Conservation (phyloP, 2,797 vertebrate genomes). For the Capromys pilorides region DNA sequence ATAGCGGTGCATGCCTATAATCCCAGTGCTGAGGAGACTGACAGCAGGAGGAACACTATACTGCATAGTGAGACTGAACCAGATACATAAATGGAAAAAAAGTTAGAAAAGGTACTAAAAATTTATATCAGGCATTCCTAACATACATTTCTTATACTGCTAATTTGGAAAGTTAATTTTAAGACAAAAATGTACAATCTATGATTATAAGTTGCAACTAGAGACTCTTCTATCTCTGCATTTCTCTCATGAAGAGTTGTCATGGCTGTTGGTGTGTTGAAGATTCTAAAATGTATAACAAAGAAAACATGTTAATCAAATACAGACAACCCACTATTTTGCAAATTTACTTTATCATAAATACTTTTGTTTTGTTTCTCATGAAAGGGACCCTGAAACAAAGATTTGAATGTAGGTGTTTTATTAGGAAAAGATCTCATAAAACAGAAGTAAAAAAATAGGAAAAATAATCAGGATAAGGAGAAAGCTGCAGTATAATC, state of each 20-base stretch:
- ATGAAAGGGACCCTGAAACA: not conserved
- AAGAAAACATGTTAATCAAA: conserved; percentile 21
- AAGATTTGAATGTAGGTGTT: not conserved
- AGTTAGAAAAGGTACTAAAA: conserved; percentile 37
- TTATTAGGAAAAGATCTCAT: conserved; percentile 10
- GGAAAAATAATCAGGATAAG: not conserved
- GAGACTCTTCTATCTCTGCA: not conserved
- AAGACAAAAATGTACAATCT: not conserved
- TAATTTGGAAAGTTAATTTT: conserved; percentile 45
- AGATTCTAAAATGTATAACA: not conserved
- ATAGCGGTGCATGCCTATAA: too few species aligned
- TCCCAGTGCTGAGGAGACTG: too few species aligned
- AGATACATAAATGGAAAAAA: not conserved
- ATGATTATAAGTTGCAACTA: not conserved
- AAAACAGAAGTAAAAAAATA: not conserved
- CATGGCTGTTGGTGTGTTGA: not conserved
- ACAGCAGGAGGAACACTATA: too few species aligned
- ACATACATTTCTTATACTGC: not conserved
- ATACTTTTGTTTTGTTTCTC: not conserved
- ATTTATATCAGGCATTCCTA: not conserved
- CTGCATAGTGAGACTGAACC: too few species aligned
- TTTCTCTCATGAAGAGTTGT: not conserved
- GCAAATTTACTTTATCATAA: not conserved
- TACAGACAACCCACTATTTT: not conserved
- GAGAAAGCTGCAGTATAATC: not conserved